A percentile compares a stretch with the other conserved stretches of the same genome.
Conservation (phyloP, 2,113 vertebrate species). For the Lepisosteus oculatus region DNA sequence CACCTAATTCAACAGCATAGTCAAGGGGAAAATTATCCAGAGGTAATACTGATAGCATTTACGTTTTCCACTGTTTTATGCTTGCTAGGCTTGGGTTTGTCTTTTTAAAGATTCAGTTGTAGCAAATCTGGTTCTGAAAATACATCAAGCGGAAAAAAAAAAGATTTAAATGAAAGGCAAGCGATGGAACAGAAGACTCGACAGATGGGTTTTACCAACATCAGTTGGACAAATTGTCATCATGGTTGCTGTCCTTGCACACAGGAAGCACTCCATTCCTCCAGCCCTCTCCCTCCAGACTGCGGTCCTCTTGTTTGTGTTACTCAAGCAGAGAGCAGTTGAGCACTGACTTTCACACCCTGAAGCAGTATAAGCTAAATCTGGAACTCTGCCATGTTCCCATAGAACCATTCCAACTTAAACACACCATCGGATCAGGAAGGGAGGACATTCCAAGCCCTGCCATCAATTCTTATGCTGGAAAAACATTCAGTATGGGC, state of each 20-base stretch:
- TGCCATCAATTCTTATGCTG: not conserved
- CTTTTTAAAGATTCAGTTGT: no score
- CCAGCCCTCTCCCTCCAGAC: conserved; percentile 2
- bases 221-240: not conserved
- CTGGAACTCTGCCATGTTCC: conserved; percentile 5
- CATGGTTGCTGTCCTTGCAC: not conserved
- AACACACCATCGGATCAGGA: not conserved
- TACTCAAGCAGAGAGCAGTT: not conserved
- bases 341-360: conserved; percentile 3
- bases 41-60: no score
- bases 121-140: no score
- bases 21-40: no score
- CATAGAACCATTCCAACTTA: not conserved
- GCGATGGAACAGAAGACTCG: not conserved
- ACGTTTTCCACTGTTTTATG: no score
- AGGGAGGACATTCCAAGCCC: not conserved
- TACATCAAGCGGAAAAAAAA: no score
- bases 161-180: no score
- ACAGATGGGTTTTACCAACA: not conserved
- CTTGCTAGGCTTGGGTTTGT: no score
- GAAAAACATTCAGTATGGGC: not conserved
- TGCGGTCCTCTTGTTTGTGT: not conserved
- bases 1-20: no score
- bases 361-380: not conserved
- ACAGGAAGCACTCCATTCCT: not conserved